A percentile compares a stretch with the other conserved stretches of the same genome.
phyloP scores from a whole-genome alignment of 2,888 invertebrate species.

The Oxyscelio sp. region DNA sequence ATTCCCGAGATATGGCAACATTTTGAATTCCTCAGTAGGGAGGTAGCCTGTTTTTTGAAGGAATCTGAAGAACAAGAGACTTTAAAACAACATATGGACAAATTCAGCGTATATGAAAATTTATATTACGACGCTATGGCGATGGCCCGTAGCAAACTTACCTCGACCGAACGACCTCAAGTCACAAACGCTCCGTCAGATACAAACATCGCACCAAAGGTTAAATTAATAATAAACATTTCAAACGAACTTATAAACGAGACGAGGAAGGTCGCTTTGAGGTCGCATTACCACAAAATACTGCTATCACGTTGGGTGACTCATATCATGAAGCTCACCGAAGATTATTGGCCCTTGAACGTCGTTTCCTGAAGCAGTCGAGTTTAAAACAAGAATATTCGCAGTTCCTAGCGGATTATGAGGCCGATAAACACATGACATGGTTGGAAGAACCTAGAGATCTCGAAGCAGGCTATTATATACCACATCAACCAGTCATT shows the following conservation, averaged over 20 bases:
- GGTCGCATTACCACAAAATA: constrained; percentile 4
- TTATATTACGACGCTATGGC: not conserved
- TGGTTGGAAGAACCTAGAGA: not conserved
- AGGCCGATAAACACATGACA: not conserved
- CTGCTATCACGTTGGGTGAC: not conserved
- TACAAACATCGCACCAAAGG: not conserved
- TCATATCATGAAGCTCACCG: not conserved
- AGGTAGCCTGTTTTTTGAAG: not conserved
- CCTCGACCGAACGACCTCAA: not conserved
- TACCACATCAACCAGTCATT: constrained; percentile 5
- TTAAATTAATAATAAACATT: constrained; percentile 1
- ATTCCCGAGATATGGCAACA: not conserved
- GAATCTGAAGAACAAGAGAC: not conserved
- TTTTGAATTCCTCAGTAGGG: not conserved
- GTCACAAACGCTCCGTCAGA: not conserved
- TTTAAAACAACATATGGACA: not conserved
- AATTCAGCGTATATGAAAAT: not conserved
- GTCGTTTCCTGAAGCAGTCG: not conserved
- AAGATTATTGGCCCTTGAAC: not conserved
- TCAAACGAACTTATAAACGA: not conserved
- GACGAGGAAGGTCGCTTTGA: not conserved
- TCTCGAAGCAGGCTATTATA: too few relatives aligned
- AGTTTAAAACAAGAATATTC: not conserved
- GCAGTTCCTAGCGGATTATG: not conserved
- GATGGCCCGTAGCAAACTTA: not conserved